phyloP scores from a whole-genome alignment of 2,797 vertebrate genomes.

The Trichosurus vulpecula region DNA sequence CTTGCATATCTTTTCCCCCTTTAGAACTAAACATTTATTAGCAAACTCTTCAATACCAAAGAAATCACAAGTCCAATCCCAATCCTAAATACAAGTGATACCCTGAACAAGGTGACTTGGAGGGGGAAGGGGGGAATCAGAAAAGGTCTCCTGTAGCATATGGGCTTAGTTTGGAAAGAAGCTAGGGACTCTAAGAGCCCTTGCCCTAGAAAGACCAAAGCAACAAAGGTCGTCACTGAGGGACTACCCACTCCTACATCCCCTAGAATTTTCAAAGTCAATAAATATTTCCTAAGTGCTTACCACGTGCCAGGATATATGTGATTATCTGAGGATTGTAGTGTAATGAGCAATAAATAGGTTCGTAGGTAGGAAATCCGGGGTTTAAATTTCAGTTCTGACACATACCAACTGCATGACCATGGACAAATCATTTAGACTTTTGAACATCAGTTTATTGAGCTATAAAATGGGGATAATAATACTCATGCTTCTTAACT shows the following conservation, averaged over 20 bases:
- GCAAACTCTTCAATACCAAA: background rate
- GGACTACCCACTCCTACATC: background rate
- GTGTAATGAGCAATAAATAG: background rate
- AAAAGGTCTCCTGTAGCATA: background rate
- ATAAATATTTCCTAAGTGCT: background rate
- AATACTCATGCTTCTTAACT: background rate
- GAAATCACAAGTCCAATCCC: background rate
- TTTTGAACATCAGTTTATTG: background rate
- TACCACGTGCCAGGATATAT: background rate
- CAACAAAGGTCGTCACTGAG: background rate
- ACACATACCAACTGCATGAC: background rate
- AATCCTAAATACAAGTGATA: background rate
- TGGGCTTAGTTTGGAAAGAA: background rate
- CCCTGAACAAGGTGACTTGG: background rate
- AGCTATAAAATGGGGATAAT: background rate
- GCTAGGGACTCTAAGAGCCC: background rate
- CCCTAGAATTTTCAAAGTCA: background rate
- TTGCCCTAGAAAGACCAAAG: background rate
- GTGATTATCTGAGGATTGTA: background rate
- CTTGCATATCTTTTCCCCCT: background rate
- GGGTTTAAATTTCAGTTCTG: background rate
- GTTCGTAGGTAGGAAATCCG: background rate
- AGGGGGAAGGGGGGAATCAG: no score
- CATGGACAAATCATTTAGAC: background rate
- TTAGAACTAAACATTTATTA: background rate